These are phyloP conservation scores for Kryptolebias ocellatus DNA, from an alignment of 2,797 vertebrate genomes.

Conservation along the genomic window DNA sequence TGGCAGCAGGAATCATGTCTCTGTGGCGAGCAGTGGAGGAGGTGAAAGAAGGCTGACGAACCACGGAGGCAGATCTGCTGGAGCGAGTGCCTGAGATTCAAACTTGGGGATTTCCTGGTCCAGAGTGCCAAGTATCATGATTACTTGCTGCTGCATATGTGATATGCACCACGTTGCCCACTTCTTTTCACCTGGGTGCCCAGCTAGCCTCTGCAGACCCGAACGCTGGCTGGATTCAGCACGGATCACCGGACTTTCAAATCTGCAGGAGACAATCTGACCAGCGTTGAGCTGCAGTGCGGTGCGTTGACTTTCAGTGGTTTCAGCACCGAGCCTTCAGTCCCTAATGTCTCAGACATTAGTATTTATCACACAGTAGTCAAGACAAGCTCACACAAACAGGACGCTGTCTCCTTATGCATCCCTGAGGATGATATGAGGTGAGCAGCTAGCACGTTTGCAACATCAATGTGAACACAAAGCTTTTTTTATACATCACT, in stretches of 20 bases:
- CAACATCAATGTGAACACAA: conserved; percentile 44
- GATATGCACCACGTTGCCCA: conserved; percentile 28
- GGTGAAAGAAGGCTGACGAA: conserved; percentile 53
- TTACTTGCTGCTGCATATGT: conserved; percentile 45
- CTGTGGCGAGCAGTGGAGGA: conserved; percentile 37
- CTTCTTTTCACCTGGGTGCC: conserved; percentile 30
- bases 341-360: conserved; percentile 19
- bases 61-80: conserved; percentile 64
- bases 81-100: conserved; percentile 67
- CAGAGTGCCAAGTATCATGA: conserved; percentile 32
- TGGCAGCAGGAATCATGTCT: conserved; percentile 57
- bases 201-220: conserved; percentile 42
- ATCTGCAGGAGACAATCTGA: conserved; percentile 33
- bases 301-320: conserved; percentile 19
- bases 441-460: conserved; percentile 11
- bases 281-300: conserved; percentile 38
- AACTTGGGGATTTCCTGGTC: neutral
- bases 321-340: conserved; percentile 21
- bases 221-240: conserved; percentile 72
- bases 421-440: conserved; percentile 20
- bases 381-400: conserved; percentile 21
- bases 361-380: conserved; percentile 40
- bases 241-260: conserved; percentile 41
- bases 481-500: conserved; percentile 27
- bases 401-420: conserved; percentile 13